Evolutionary conservation across 2,888 invertebrate species (phyloP), one percentile per base, ranked within the genome.

Genomic region (Scaptomyza polygonia): DNA sequence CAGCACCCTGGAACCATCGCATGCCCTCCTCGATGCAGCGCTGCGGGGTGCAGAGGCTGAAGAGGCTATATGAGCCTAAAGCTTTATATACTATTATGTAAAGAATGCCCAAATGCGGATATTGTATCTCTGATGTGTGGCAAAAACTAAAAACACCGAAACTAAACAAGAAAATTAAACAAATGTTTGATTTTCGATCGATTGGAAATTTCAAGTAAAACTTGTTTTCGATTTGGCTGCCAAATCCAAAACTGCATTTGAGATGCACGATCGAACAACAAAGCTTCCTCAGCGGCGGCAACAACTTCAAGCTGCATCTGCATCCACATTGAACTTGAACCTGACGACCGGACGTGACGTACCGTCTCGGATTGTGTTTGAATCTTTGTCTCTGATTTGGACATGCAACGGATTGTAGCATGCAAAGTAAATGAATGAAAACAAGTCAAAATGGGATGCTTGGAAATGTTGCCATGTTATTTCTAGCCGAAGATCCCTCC

Each of bases 241-340:
- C 64, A 56, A 76, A 57, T 40, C 18, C 27, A 56, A 56, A 76
- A 57, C 56, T 52, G 73, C 81, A 72, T 72, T 72, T 36, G 72
- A 40, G 54, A 36, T 67, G 72, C 72, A 67, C 48, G 67, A 53
- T 30, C 30, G 43, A 42, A 6, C 47, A 43, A 11, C 59, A 16
- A 48, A 8, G 75, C 72, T 80, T 77, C 77, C 81, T 78, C 72
- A 67, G 62, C 64, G 6, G 29, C 56, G 14, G 25, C 45, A 14
- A 21, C 36, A 21, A 34, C 32, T 48, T 21, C 47, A 34, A 48
- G 34, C 47, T n/a, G n/a, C n/a, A 34, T 18, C 67, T 56, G 57
- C 74, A 77, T 69, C 65, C 67, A 73, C 59, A 63, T 76, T 86
- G 88, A 87, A 87, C 86, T 86, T 86, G 88, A 86, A 86, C 88